Evolutionary conservation across 2,888 invertebrate species (phyloP).

Genomic region (Perithous albicinctus): DNA sequence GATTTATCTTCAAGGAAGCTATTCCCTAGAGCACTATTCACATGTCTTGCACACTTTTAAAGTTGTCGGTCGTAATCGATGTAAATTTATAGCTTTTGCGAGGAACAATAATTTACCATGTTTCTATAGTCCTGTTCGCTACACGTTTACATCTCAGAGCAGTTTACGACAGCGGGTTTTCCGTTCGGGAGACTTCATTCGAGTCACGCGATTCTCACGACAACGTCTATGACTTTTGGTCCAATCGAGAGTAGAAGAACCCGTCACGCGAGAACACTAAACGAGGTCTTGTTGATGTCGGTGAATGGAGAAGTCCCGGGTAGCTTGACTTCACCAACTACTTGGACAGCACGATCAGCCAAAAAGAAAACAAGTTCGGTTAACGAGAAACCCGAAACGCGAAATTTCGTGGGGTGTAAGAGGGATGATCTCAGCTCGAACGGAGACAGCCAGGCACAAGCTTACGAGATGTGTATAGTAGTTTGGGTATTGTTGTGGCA

Average conservation of each 20-base stretch:
- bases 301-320: conserved; percentile 2
- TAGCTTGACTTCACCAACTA: conserved; percentile 18
- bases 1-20: background rate
- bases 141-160: background rate
- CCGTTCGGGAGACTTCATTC: conserved; percentile 5
- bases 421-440: background rate
- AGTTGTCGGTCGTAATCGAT: background rate
- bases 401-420: conserved; percentile 12
- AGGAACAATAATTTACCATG: conserved; percentile 5
- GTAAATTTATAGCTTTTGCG: background rate
- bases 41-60: background rate
- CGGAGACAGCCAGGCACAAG: background rate
- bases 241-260: conserved; percentile 94
- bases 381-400: conserved; percentile 27
- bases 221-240: conserved; percentile 94
- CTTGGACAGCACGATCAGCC: conserved; percentile 39
- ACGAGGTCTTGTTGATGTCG: conserved; percentile 84
- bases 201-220: conserved; percentile 88
- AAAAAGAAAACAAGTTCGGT: conserved; percentile 1
- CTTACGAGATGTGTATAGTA: background rate
- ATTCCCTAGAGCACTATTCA: background rate
- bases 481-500: background rate
- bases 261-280: conserved; percentile 89
- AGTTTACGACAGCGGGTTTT: conserved; percentile 11
- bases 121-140: conserved; percentile 5